These are phyloP conservation scores for Macrocentrus cingulum DNA, from an alignment of 1,140 invertebrate species.

Conservation along the genomic window DNA sequence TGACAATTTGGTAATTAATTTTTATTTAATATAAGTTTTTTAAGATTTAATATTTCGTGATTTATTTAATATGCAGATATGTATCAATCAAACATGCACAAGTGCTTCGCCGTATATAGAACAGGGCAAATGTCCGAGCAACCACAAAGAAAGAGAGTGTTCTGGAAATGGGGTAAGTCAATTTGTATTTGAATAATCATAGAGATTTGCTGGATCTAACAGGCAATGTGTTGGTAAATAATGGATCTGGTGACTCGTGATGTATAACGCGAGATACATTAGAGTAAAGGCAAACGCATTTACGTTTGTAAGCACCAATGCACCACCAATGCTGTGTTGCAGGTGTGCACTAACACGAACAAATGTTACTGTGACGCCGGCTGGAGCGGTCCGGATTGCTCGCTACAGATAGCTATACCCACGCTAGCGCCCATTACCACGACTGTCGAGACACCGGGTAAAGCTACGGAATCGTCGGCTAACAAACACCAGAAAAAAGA, in stretches of 20 bases:
- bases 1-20: conserved; percentile 70
- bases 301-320: background rate
- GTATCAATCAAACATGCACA: conserved; percentile 89
- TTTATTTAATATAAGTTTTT: conserved; percentile 16
- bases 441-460: conserved; percentile 54
- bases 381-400: conserved; percentile 89
- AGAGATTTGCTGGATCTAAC: background rate
- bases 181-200: conserved; percentile 2
- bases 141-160: conserved; percentile 85
- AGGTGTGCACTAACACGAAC: conserved; percentile 93
- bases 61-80: conserved; percentile 62
- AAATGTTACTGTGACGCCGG: conserved; percentile 88
- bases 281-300: background rate
- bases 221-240: background rate
- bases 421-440: conserved; percentile 58
- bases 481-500: conserved; percentile 81
- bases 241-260: background rate
- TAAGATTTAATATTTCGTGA: conserved; percentile 1
- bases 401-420: conserved; percentile 69
- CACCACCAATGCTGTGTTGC: conserved; percentile 29
- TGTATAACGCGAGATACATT: conserved; percentile 3
- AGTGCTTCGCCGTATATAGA: conserved; percentile 80
- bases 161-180: conserved; percentile 87
- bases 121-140: conserved; percentile 84
- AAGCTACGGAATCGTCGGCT: conserved; percentile 62